Evolutionary conservation across 2,797 vertebrate genomes (phyloP), one percentile per base, ranked within the genome.

Genomic region (Picus viridis): DNA sequence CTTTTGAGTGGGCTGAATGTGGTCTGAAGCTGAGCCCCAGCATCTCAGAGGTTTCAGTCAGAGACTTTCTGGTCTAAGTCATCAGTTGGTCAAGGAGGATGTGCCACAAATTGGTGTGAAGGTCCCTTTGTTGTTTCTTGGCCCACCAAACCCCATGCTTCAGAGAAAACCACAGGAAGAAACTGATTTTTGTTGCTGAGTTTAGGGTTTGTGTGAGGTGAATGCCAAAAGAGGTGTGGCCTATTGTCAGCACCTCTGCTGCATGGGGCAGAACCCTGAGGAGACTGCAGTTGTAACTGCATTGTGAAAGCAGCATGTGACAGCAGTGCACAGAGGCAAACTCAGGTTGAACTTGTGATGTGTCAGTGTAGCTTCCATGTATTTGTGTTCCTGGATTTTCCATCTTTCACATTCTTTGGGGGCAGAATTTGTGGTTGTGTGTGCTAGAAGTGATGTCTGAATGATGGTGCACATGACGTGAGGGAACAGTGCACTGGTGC

Each of bases 331-430:
- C 72, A 77, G 65, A 83, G 82, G 75, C 69, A 68, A 76, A 30
- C 73, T 67, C 3, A 4, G 92, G 75, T 92, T 85, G 69, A 94
- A 90, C 89, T 94, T 12, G 16, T 85, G 94, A 93, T 63, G 61
- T 73, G 39, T 67, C 61, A 88, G 78, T 86, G 76, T 82, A 68
- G 83, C 53, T 78, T 39, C 90, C 3, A 5, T 77, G 14, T 91
- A 84, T 75, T 92, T 90, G 45, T 83, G 30, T 92, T 94, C 58
- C 89, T 83, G 86, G 62, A 54, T 93, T 92, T 87, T 83, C 83
- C 84, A 27, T 94, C 82, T 89, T 68, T 74, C 57, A 26, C 94
- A 84, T 95, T 91, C 68, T 86, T 92, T 84, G 22, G 64, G 86
- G 71, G 45, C 81, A 47, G 39, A 56, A 18, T 61, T 85, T 73